Evolutionary conservation across 2,113 vertebrate species (phyloP).

Genomic region (Notarius lentiginosus): DNA sequence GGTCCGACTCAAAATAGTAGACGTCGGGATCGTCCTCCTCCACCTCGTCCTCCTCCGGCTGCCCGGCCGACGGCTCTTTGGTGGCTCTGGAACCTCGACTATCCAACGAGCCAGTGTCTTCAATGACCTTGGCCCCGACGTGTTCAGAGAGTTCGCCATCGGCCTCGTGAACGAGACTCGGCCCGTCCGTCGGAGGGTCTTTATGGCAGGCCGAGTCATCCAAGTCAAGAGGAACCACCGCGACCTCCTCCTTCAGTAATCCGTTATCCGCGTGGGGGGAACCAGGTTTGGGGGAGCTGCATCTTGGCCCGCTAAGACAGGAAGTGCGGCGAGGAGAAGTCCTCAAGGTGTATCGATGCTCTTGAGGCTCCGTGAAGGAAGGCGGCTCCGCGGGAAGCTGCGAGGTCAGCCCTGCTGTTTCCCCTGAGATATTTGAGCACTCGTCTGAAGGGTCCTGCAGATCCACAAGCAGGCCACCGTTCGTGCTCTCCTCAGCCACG

Average conservation of each 20-base stretch:
- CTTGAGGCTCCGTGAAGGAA: slow-evolving; percentile 86
- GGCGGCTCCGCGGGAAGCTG: slow-evolving; percentile 71
- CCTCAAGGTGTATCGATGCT: slow-evolving; percentile 94
- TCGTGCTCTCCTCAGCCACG: slow-evolving; percentile 74
- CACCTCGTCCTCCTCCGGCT: slow-evolving; percentile 79
- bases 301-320: slow-evolving; percentile 70
- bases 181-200: slow-evolving; percentile 68
- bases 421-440: slow-evolving; percentile 80
- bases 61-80: slow-evolving; percentile 78
- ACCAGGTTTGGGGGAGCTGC: slow-evolving; percentile 80
- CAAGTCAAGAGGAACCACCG: slow-evolving; percentile 63
- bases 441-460: slow-evolving; percentile 63
- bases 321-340: slow-evolving; percentile 87
- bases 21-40: slow-evolving; percentile 98
- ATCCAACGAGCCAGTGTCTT: slow-evolving; percentile 67
- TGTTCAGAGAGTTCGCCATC: slow-evolving; percentile 66
- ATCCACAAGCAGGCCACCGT: slow-evolving; percentile 61
- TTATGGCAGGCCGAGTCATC: slow-evolving; percentile 56
- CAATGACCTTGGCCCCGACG: slow-evolving; percentile 67
- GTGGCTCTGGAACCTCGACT: slow-evolving; percentile 72
- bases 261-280: slow-evolving; percentile 88
- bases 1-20: slow-evolving; percentile 99
- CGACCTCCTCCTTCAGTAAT: slow-evolving; percentile 79
- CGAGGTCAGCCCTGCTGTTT: slow-evolving; percentile 74
- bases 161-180: slow-evolving; percentile 64